Conservation (phyloP, 2,113 vertebrate species). For the Zeus faber region DNA sequence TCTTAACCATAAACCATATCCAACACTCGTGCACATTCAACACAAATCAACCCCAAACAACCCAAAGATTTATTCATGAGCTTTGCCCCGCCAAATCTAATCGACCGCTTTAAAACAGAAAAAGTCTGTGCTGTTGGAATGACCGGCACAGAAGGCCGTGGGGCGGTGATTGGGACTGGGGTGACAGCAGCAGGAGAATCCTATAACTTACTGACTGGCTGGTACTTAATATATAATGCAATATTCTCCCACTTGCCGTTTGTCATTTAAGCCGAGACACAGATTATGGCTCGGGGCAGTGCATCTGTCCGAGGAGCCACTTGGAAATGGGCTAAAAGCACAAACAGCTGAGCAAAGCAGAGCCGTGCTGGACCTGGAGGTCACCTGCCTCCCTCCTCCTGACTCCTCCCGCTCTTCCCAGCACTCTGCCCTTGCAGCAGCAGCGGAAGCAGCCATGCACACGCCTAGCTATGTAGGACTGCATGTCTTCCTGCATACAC, state of each 20-base stretch:
- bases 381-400: conserved; percentile 59
- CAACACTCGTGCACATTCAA: too few relatives aligned
- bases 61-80: conserved; percentile 51
- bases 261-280: conserved; percentile 91
- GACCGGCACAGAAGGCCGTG: conserved; percentile 68
- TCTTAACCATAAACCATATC: too few relatives aligned
- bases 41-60: conserved; percentile 30
- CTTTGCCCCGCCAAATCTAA: conserved; percentile 66
- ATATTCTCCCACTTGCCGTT: conserved; percentile 92
- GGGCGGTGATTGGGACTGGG: conserved; percentile 69
- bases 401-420: not conserved
- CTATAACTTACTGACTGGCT: conserved; percentile 97
- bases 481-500: not conserved
- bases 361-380: conserved; percentile 84
- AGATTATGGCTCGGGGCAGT: conserved; percentile 98
- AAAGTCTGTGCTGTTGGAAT: conserved; percentile 49
- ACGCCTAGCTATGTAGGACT: not conserved
- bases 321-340: conserved; percentile 93
- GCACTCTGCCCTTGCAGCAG: conserved; percentile 8
- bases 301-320: conserved; percentile 94
- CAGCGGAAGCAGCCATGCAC: too few relatives aligned
- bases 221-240: conserved; percentile 99
- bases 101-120: conserved; percentile 71
- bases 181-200: conserved; percentile 76
- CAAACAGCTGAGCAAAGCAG: conserved; percentile 92